A percentile compares a stretch with the other conserved stretches of the same genome.
Evolutionary conservation across 37 sponge, comb jelly and placozoan genomes (phyloP).

Genomic region (Diacarnus erythraeanus): DNA sequence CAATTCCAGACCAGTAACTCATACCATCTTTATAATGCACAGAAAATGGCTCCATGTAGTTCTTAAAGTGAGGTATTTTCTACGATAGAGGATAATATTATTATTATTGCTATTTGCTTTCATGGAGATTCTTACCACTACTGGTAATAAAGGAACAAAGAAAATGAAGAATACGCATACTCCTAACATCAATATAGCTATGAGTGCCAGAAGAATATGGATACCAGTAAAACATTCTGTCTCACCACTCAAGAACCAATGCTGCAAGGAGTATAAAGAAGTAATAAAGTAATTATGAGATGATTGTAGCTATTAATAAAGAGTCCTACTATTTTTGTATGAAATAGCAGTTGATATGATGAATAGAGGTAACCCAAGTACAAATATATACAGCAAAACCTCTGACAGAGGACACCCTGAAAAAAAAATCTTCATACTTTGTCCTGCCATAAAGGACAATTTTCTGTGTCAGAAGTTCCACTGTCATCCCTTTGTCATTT

Average conservation of each 20-base stretch:
- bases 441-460: no score
- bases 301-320: no score
- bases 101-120: neutral
- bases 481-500: neutral
- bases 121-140: neutral
- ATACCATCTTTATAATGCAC: slow-evolving; percentile 32
- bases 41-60: neutral
- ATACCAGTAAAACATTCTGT: slow-evolving; percentile 57
- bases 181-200: slow-evolving; percentile 33
- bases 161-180: slow-evolving; percentile 24
- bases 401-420: no score
- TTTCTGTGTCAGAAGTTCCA: no score
- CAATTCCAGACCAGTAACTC: slow-evolving; percentile 64
- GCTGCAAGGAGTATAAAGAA: no score
- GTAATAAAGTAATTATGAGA: no score
- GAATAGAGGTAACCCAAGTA: no score
- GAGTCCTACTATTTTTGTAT: no score
- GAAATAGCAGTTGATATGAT: no score
- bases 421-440: no score
- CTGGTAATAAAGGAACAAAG: neutral
- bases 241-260: slow-evolving; percentile 62
- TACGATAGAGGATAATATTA: slow-evolving; percentile 7
- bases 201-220: slow-evolving; percentile 46
- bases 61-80: slow-evolving; percentile 2
- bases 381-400: no score